Evolutionary conservation across 2,113 vertebrate species (phyloP).

Genomic region (Channa argus): DNA sequence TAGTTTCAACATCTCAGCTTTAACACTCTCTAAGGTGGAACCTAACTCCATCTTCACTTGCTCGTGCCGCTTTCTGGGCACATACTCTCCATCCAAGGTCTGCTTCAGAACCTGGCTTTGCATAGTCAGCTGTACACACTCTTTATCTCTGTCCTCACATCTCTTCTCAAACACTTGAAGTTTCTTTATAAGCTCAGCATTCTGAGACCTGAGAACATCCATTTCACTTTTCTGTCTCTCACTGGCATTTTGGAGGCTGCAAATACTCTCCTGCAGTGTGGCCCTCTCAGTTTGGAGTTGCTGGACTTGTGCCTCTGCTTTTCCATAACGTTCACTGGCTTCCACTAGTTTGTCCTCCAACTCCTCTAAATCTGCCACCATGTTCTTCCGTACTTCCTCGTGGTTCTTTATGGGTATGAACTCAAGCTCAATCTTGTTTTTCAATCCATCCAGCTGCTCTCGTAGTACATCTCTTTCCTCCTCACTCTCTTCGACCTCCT

Average conservation of each 20-base stretch:
- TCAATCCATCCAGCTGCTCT: constrained; percentile 88
- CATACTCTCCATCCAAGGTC: constrained; percentile 82
- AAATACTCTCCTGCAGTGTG: constrained; percentile 79
- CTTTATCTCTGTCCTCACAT: constrained; percentile 79
- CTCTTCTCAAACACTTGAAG: constrained; percentile 81
- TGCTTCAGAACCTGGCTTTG: constrained; percentile 85
- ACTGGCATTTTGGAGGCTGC: constrained; percentile 76
- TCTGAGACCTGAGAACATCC: constrained; percentile 77
- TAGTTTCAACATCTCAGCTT: constrained; percentile 82
- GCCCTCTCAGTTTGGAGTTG: constrained; percentile 84
- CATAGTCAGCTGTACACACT: constrained; percentile 70
- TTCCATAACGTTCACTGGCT: constrained; percentile 81
- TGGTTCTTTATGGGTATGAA: constrained; percentile 87
- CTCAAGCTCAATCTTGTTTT: constrained; percentile 85
- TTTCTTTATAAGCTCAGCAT: constrained; percentile 80
- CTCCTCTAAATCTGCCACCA: constrained; percentile 82
- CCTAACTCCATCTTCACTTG: constrained; percentile 81
- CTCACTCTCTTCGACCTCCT: constrained; percentile 84
- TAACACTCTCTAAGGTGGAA: constrained; percentile 82
- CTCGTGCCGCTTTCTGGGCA: constrained; percentile 84
- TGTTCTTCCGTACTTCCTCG: constrained; percentile 86
- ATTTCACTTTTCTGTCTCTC: constrained; percentile 83
- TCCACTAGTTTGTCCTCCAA: constrained; percentile 90
- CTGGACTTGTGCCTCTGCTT: constrained; percentile 85
- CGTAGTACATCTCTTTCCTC: constrained; percentile 85